A percentile compares a stretch with the other conserved stretches of the same genome.
Conservation (phyloP, 2,797 vertebrate species). For the Gila robusta region DNA sequence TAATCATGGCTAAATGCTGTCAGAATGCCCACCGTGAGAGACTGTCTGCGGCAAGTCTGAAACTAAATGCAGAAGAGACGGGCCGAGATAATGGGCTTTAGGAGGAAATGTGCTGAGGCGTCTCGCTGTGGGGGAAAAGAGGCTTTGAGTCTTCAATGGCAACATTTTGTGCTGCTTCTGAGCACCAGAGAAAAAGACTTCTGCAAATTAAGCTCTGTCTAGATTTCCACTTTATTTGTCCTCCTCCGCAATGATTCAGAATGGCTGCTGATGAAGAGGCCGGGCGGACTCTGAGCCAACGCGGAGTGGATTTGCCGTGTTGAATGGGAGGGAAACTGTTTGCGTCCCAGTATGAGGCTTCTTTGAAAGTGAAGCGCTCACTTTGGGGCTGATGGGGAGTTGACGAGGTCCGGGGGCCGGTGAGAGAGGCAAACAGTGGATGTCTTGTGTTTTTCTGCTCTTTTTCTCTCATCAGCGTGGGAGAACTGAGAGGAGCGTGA, state of each 20-base stretch:
- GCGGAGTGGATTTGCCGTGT: constrained; percentile 18
- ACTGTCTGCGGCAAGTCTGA: constrained; percentile 50
- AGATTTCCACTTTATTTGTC: constrained; percentile 67
- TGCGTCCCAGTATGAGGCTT: constrained; percentile 47
- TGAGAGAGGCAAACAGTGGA: constrained; percentile 62
- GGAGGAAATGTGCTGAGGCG: constrained; percentile 75
- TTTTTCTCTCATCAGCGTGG: constrained; percentile 54
- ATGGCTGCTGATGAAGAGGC: constrained; percentile 48
- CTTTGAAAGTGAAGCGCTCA: constrained; percentile 47
- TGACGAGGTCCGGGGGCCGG: constrained; percentile 64
- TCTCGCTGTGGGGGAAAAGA: constrained; percentile 73
- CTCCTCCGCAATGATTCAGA: constrained; percentile 58
- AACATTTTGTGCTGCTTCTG: constrained; percentile 71
- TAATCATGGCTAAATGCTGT: constrained; percentile 81
- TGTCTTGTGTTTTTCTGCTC: constrained; percentile 65
- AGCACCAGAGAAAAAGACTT: constrained; percentile 63
- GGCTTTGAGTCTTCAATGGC: constrained; percentile 76
- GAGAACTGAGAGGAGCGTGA: constrained; percentile 48
- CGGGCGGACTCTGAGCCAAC: constrained; percentile 31
- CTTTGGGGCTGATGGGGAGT: constrained; percentile 60
- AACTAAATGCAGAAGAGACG: constrained; percentile 64
- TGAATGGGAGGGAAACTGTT: constrained; percentile 30
- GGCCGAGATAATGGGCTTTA: constrained; percentile 80
- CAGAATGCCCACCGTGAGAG: constrained; percentile 69
- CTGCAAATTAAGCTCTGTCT: constrained; percentile 73